Conservation (phyloP, 2,113 vertebrate genomes). For the Ophthalmolycus amberensis region DNA sequence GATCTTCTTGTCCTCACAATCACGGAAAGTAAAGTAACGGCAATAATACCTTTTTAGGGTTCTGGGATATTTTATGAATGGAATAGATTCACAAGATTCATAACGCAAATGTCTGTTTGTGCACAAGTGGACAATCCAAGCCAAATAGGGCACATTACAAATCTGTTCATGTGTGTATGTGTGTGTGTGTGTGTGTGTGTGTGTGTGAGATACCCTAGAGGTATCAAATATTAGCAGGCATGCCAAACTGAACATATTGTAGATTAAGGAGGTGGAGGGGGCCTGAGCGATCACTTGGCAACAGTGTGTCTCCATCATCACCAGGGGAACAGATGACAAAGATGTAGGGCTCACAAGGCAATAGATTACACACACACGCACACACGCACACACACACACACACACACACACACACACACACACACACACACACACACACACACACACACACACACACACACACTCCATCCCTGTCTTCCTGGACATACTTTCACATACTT, state of each 20-base stretch:
- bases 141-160: constrained; percentile 68
- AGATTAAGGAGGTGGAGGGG: constrained; percentile 59
- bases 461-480: background rate
- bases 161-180: constrained; percentile 21
- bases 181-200: constrained; percentile 30
- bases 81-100: background rate
- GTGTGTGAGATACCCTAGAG: constrained; percentile 40
- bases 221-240: constrained; percentile 59
- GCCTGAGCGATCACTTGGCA: constrained; percentile 64
- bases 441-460: background rate
- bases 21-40: background rate
- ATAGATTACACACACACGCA: no score
- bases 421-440: background rate
- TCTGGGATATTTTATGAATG: constrained; percentile 45
- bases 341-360: constrained; percentile 21
- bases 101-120: constrained; percentile 6
- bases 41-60: background rate
- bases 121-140: constrained; percentile 45
- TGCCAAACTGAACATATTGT: constrained; percentile 78
- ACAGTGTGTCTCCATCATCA: constrained; percentile 42
- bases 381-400: no score
- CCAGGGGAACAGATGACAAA: constrained; percentile 48
- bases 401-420: background rate
- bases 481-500: background rate
- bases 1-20: background rate